Percentiles rank a stretch among this genome's conserved stretches.
These are phyloP conservation scores for Danionella dracula DNA, from an alignment of 2,797 vertebrate genomes.

Conservation along the genomic window DNA sequence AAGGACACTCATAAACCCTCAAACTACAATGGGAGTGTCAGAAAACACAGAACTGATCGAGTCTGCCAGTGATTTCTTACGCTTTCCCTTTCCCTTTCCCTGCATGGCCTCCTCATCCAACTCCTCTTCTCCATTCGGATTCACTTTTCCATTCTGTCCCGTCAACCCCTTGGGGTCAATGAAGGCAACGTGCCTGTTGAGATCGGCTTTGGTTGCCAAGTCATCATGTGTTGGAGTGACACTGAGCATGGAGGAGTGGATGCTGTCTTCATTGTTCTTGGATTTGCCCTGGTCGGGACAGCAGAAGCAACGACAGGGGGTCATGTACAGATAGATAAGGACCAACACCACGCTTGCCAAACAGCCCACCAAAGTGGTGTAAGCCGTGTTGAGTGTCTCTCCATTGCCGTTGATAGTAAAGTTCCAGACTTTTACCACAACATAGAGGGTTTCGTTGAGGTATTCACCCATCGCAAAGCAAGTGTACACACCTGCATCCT, in stretches of 20 bases:
- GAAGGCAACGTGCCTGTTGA: slow-evolving; percentile 77
- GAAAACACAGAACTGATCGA: slow-evolving; percentile 97
- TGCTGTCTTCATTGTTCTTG: slow-evolving; percentile 82
- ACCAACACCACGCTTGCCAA: slow-evolving; percentile 93
- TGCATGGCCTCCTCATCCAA: slow-evolving; percentile 65
- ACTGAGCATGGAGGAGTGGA: slow-evolving; percentile 93
- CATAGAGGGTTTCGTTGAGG: slow-evolving; percentile 89
- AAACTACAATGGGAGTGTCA: slow-evolving; percentile 95
- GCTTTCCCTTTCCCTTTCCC: slow-evolving; percentile 76
- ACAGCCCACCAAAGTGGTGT: slow-evolving; percentile 94
- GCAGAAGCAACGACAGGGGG: slow-evolving; percentile 92
- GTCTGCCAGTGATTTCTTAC: slow-evolving; percentile 92
- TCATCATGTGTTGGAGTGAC: slow-evolving; percentile 83
- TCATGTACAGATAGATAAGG: slow-evolving; percentile 94
- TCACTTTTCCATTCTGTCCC: slow-evolving; percentile 90
- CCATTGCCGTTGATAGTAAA: slow-evolving; percentile 76
- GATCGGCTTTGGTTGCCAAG: slow-evolving; percentile 68
- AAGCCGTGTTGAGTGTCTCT: slow-evolving; percentile 90
- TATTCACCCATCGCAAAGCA: slow-evolving; percentile 79
- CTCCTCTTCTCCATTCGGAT: slow-evolving; percentile 70
- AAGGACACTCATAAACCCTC: slow-evolving; percentile 48
- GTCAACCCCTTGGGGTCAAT: slow-evolving; percentile 78
- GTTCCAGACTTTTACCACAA: slow-evolving; percentile 89
- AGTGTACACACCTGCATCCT: slow-evolving; percentile 86
- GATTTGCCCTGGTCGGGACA: slow-evolving; percentile 75